These are phyloP conservation scores for Podilymbus podiceps DNA, from an alignment of 2,113 vertebrate species.

Conservation along the genomic window DNA sequence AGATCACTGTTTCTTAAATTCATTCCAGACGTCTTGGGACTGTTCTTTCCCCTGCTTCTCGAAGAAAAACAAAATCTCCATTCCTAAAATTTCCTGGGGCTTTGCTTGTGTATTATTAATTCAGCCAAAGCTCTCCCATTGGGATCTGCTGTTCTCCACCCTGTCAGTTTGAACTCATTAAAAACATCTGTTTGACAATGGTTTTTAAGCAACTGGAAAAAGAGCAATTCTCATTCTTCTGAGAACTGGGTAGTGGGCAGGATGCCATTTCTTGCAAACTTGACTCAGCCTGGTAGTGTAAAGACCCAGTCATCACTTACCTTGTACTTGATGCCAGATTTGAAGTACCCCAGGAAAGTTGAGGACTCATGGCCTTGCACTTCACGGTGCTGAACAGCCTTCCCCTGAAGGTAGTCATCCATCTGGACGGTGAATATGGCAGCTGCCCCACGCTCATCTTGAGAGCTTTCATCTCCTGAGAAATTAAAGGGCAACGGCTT, in stretches of 20 bases:
- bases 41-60: conserved; percentile 2
- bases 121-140: conserved; percentile 34
- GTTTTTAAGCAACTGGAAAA: neutral
- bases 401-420: conserved; percentile 92
- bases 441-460: conserved; percentile 93
- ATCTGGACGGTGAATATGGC: conserved; percentile 97
- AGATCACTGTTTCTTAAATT: neutral
- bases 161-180: neutral
- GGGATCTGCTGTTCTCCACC: conserved; percentile 46
- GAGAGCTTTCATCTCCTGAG: conserved; percentile 87
- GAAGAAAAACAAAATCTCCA: conserved; percentile 33
- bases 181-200: conserved; percentile 38
- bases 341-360: conserved; percentile 94
- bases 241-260: neutral
- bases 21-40: conserved; percentile 21
- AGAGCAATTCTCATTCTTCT: neutral
- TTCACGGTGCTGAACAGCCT: conserved; percentile 91
- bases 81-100: conserved; percentile 12
- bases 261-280: neutral
- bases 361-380: conserved; percentile 91
- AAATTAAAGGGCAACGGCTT: neutral
- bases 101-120: conserved; percentile 11
- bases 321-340: conserved; percentile 95
- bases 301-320: conserved; percentile 64
- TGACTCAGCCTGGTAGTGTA: neutral